These are phyloP conservation scores for Luidia sarsii DNA, from an alignment of 53 echinoderm and acorn worm species.

Conservation along the genomic window DNA sequence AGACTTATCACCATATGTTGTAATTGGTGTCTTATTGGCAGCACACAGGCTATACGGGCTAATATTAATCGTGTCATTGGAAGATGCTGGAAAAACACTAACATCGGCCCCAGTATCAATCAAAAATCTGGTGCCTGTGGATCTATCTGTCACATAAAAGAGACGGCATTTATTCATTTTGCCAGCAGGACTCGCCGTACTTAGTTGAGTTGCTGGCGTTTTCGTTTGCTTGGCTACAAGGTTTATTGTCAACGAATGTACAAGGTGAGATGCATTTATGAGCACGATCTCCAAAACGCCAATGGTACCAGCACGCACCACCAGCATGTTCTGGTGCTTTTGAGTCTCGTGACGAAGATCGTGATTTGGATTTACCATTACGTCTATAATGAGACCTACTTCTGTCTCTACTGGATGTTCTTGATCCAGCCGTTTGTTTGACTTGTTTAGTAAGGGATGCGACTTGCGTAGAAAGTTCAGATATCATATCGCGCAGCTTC, in stretches of 20 bases:
- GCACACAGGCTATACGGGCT: not conserved
- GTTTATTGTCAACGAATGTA: not conserved
- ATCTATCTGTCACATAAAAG: not conserved
- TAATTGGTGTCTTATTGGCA: slow-evolving; percentile 36
- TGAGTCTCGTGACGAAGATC: not conserved
- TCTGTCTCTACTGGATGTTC: not conserved
- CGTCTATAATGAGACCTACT: not conserved
- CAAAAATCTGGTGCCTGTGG: not conserved
- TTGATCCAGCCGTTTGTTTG: not conserved
- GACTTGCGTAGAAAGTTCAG: not conserved
- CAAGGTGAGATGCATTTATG: not conserved
- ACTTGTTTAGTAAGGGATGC: not conserved
- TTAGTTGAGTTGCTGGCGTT: slow-evolving; percentile 11
- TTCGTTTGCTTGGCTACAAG: not conserved
- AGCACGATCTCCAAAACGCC: not conserved
- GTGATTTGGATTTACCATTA: not conserved
- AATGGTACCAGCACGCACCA: slow-evolving; percentile 3
- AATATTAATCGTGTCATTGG: not conserved
- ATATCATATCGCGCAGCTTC: not conserved
- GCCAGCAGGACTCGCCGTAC: slow-evolving; percentile 1
- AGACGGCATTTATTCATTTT: not conserved
- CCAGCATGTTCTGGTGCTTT: not conserved
- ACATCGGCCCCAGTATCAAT: slow-evolving; percentile 32
- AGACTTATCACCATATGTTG: slow-evolving; percentile 52
- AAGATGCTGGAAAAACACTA: not conserved